Conservation (phyloP, 2,797 vertebrate species). For the Enteromius treurensis region DNA sequence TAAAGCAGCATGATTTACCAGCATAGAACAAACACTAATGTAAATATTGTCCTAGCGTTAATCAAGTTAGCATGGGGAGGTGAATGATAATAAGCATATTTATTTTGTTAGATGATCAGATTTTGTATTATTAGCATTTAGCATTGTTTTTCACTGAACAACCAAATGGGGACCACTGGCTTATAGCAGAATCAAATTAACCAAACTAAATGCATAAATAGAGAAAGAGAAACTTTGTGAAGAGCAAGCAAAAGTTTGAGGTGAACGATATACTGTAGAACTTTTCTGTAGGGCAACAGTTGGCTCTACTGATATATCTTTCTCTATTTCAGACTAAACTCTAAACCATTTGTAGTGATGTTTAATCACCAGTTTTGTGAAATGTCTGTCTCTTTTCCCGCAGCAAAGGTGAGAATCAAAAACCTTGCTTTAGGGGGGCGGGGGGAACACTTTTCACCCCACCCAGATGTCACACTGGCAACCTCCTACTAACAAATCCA, state of each 20-base stretch:
- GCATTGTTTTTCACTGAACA: background rate
- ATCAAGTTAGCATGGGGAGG: background rate
- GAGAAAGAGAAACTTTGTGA: background rate
- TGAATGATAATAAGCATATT: background rate
- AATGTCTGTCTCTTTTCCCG: constrained; percentile 47
- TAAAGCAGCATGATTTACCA: background rate
- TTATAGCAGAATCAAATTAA: background rate
- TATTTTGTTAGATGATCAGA: background rate
- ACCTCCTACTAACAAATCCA: constrained; percentile 52
- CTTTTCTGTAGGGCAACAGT: constrained; percentile 42
- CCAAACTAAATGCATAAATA: background rate
- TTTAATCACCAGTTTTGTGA: constrained; percentile 42
- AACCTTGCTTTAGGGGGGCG: constrained; percentile 39
- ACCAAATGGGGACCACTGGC: background rate
- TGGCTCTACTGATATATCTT: constrained; percentile 31
- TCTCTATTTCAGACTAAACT: background rate
- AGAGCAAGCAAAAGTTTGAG: constrained; percentile 43
- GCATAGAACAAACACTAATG: background rate
- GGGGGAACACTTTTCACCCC: constrained; percentile 45
- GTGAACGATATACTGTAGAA: constrained; percentile 28
- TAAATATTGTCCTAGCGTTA: background rate
- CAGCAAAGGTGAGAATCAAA: constrained; percentile 62
- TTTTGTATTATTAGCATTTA: background rate
- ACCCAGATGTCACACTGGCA: constrained; percentile 58
- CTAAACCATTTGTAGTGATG: constrained; percentile 30